Evolutionary conservation across 2,888 invertebrate genomes (phyloP), one percentile per base, ranked within the genome.

Genomic region (Oegoconia quadripuncta): DNA sequence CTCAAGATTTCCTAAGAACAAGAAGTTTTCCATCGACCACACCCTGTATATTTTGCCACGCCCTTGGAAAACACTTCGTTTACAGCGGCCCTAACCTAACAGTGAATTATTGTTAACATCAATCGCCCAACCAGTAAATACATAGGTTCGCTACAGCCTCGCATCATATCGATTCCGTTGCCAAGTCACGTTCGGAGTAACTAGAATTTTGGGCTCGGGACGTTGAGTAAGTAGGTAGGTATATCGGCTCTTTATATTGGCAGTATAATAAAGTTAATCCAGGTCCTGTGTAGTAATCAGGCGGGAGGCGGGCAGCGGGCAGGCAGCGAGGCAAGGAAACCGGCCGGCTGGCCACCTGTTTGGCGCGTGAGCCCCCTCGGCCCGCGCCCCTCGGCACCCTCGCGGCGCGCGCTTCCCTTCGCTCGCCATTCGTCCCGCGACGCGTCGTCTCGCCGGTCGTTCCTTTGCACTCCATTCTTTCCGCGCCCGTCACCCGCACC

Each of bases 341-440:
- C 69, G 74, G 66, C 70, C 60, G 74, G 64, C 44, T 64, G 71
- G 80, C 77, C 80, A 79, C 78, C 77, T 78, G 81, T 79, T 73
- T 74, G 70, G 48, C 48, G 47, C 55, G 48, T 46, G 46, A 50
- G 52, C 52, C 48, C 50, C 40, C 50, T 37, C 44, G 42, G 37
- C 44, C 50, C 42, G 44, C 59, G 49, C 55, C 34, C 48, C 39
- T 46, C 39, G 44, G 34, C 46, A 33, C 45, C 42, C 41, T 44
- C 28, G 43, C 42, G 5, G 23, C 26, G 52, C 65, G 53, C 59
- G 62, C 66, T 71, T 74, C 75, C 74, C 78, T 77, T 74, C 82
- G 78, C 78, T 69, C 74, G 69, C 75, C 86, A 84, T 81, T 84
- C 82, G 84, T 79, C 73, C 69, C 78, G 81, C 83, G 84, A 82